phyloP scores from a whole-genome alignment of 2,797 vertebrate genomes.

The Anguilla marmorata region DNA sequence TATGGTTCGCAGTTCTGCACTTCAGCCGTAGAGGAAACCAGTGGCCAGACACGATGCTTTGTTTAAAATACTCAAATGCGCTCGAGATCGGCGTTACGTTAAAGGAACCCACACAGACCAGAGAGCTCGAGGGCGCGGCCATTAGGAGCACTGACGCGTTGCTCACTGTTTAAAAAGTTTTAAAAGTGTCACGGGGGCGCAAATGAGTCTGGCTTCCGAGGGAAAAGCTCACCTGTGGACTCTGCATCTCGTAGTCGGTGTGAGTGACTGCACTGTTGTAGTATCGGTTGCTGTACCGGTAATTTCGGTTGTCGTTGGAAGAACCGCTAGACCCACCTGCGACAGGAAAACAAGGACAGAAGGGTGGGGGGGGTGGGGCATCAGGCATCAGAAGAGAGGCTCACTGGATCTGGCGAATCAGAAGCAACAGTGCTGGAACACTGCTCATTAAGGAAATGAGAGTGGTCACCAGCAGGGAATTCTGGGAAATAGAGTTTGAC shows the following conservation, averaged over 20 bases:
- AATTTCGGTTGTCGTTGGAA: conserved; percentile 92
- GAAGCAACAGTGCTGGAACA: neutral
- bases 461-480: neutral
- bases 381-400: neutral
- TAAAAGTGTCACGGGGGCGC: neutral
- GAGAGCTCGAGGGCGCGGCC: neutral
- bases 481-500: conserved; percentile 6
- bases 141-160: neutral
- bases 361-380: neutral
- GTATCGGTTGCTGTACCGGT: conserved; percentile 92
- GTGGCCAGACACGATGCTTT: neutral
- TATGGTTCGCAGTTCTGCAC: neutral
- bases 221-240: conserved; percentile 79
- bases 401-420: neutral
- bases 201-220: neutral
- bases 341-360: neutral
- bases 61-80: neutral
- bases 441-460: neutral
- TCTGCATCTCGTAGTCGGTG: conserved; percentile 94
- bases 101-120: neutral
- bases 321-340: conserved; percentile 94
- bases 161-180: no score
- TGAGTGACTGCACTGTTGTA: conserved; percentile 88
- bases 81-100: no score
- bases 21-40: neutral